Base-by-base conservation (phyloP, 2,797 vertebrate species). In the Danionella dracula region DNA sequence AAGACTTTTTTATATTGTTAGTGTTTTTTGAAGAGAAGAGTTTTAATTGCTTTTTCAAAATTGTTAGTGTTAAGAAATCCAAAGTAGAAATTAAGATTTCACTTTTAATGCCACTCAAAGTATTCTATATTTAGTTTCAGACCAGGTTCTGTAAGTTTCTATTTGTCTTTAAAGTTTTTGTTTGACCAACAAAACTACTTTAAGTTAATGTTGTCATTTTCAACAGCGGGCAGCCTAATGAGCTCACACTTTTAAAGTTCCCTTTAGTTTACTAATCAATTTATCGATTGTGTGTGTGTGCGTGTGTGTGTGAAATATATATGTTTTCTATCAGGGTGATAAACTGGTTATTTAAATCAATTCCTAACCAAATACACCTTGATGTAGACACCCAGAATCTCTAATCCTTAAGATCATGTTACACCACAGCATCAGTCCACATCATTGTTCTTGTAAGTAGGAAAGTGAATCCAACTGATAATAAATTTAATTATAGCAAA, bases 401-500 rank as follows among this genome's bases (percentile, higher is more conserved):
- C n/a, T n/a, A 44, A 15, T 10, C 23, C 4, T 11, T 23, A 19
- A 7, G 11, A 13, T 17, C 19, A 11, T 5, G 8, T 27, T 10
- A 23, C 2, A 27, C 19, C 0, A 41, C 40, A 12, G 4, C 56
- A 45, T 45, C 23, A 51, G 9, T 20, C 21, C 5, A 2, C n/a
- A 23, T 21, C 38, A 27, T 45, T 35, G 29, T 23, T 12, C 16
- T 12, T 9, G 32, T n/a, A n/a, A n/a, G n/a, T n/a, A n/a, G 40
- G 21, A 53, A 65, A 55, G 51, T 15, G 12, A 56, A 66, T 38
- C 51, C 63, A 27, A 41, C 4, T 32, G 29, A 46, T 56, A 56
- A 66, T 56, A 1, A 56, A 66, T 66, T 29, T 46, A 66, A 37
- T 29, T 50, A 20, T 13, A 45, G 13, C 15, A 5, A 5, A 40